These are phyloP conservation scores for Anoplopoma fimbria DNA, from an alignment of 2,113 vertebrate genomes.

Conservation along the genomic window DNA sequence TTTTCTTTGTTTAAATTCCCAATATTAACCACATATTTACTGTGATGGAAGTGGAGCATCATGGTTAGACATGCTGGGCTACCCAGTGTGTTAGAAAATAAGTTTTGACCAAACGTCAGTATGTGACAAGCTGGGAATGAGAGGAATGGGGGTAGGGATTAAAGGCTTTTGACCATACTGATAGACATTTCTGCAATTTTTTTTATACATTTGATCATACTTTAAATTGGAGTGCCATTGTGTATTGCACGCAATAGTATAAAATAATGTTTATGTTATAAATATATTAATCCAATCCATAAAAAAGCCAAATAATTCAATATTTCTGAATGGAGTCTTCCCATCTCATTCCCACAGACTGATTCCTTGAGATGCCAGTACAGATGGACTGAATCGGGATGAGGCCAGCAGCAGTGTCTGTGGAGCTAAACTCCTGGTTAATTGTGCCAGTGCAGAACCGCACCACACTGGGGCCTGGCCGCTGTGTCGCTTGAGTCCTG, in stretches of 20 bases:
- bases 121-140: too few species aligned
- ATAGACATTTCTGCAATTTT: background rate
- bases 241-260: background rate
- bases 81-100: too few species aligned
- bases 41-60: background rate
- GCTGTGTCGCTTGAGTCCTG: constrained; percentile 53
- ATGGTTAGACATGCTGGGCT: too few species aligned
- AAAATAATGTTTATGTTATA: too few species aligned
- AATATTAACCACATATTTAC: background rate
- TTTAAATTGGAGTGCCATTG: background rate
- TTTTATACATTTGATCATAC: background rate
- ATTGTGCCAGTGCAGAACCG: constrained; percentile 62
- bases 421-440: constrained; percentile 64
- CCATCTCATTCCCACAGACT: too few species aligned
- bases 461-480: constrained; percentile 64
- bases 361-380: constrained; percentile 58
- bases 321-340: constrained; percentile 49
- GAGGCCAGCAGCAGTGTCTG: constrained; percentile 67
- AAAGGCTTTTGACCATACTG: background rate
- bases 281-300: background rate
- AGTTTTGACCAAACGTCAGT: too few species aligned
- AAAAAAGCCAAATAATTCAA: background rate
- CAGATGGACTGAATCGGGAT: constrained; percentile 61
- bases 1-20: too few species aligned
- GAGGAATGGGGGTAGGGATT: background rate